Percentiles rank a stretch among this genome's conserved stretches.
Evolutionary conservation across 2,888 invertebrate genomes (phyloP).

Genomic region (Temnothorax rugatulus): DNA sequence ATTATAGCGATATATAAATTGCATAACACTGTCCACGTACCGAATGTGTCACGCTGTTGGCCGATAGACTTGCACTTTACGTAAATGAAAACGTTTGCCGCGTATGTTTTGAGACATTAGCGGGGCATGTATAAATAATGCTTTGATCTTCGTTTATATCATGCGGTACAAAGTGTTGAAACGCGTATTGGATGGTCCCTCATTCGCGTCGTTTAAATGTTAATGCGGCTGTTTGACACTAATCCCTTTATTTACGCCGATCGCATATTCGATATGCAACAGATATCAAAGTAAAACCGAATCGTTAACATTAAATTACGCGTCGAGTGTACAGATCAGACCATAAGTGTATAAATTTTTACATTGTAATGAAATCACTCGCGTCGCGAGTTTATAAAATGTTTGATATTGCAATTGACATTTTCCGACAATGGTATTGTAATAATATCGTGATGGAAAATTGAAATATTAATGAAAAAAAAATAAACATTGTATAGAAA

Average conservation of each 20-base stretch:
- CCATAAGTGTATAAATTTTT: slow-evolving; percentile 29
- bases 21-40: not conserved
- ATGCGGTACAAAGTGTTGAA: slow-evolving; percentile 30
- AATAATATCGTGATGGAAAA: not conserved
- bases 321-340: not conserved
- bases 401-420: slow-evolving; percentile 16
- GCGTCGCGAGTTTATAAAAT: not conserved
- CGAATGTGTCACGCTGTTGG: not conserved
- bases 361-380: slow-evolving; percentile 18
- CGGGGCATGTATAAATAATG: slow-evolving; percentile 28
- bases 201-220: slow-evolving; percentile 27
- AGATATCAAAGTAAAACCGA: slow-evolving; percentile 44
- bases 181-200: slow-evolving; percentile 1
- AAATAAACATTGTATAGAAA: not conserved
- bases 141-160: slow-evolving; percentile 44
- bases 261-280: slow-evolving; percentile 35
- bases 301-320: slow-evolving; percentile 42
- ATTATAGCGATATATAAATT: slow-evolving; percentile 22
- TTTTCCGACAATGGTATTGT: not conserved
- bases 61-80: slow-evolving; percentile 44
- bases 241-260: slow-evolving; percentile 44
- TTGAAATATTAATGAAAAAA: slow-evolving; percentile 16
- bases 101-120: slow-evolving; percentile 40
- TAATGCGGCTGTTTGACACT: slow-evolving; percentile 43
- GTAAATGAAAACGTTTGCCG: slow-evolving; percentile 40